Percentiles rank a stretch among this genome's conserved stretches.
phyloP scores from a whole-genome alignment of 2,797 vertebrate species.

The Oreortyx pictus region DNA sequence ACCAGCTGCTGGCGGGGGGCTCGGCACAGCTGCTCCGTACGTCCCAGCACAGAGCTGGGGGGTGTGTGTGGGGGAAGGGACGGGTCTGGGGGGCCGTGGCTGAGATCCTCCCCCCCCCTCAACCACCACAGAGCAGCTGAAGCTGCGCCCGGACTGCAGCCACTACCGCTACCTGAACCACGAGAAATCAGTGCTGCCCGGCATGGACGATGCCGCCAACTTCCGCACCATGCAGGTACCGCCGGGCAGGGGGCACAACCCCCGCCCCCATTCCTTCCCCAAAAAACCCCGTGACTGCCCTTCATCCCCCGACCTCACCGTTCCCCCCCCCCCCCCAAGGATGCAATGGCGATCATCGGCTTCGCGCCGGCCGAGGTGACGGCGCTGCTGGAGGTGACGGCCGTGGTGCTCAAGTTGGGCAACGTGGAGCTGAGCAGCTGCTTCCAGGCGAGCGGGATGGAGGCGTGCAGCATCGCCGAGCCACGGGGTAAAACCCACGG shows the following conservation, averaged over 20 bases:
- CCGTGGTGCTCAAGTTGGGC: conserved; percentile 83
- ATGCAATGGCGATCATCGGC: conserved; percentile 81
- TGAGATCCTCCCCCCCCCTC: neutral
- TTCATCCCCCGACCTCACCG: neutral
- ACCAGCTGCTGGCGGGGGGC: conserved; percentile 82
- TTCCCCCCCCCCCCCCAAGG: conserved; percentile 29
- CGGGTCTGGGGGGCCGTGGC: fast-evolving
- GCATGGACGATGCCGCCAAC: conserved; percentile 74
- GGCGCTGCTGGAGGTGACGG: conserved; percentile 77
- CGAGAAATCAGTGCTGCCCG: conserved; percentile 36
- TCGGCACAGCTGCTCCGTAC: conserved; percentile 77
- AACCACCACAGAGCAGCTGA: conserved; percentile 73
- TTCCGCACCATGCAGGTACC: conserved; percentile 78
- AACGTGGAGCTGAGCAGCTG: conserved; percentile 73
- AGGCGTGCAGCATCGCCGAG: conserved; percentile 73
- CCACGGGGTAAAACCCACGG: conserved; percentile 56
- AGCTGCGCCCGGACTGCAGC: conserved; percentile 61
- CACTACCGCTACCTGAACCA: conserved; percentile 74
- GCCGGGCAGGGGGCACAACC: fast-evolving
- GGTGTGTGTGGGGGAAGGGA: fast-evolving
- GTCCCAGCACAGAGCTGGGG: neutral
- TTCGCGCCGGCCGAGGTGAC: conserved; percentile 74
- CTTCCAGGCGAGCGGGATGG: conserved; percentile 76
- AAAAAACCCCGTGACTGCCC: neutral
- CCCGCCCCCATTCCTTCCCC: too few relatives aligned